Base-by-base conservation (phyloP, 2,113 vertebrate genomes). In the Leptobrachium ailaonicum region DNA sequence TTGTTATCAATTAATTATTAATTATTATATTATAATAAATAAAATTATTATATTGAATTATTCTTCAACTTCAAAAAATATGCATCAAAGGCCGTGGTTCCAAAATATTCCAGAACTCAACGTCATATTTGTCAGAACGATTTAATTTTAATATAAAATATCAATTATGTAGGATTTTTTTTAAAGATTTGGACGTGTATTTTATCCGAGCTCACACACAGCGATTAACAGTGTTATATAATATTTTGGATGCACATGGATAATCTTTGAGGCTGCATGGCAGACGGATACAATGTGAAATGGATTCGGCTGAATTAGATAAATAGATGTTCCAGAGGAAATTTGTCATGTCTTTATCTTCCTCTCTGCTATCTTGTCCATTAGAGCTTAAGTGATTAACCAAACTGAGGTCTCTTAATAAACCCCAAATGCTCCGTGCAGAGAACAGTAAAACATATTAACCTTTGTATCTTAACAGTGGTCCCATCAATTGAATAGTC, bases 391-490 rank as follows among this genome's bases (percentile, higher is more conserved):
- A 74, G 70, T 80, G 75, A 86, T 84, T 81, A 83, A 71, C 77
- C 62, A 73, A 64, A 78, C 71, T 71, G 67, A 82, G 54, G 9
- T 69, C 75, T 80, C 80, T 85, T 80, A 66, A 82, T 80, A 84
- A 84, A 78, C 66, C 56, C 44, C 13, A 80, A 69, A 71, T 69
- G 9, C 70, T 76, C 50, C 66, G 68, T 54, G 58, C 44, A 14
- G 73, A 66, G 71, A 70, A 64, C 72, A 83, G 66, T 79, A 80
- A 83, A 73, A 79, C 44, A 47, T 80, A 77, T 84, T 83, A 83
- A 83, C 77, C 77, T 79, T 41, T 83, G 82, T 77, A 72, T 82
- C 82, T 73, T 78, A 73, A 75, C 74, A 81, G 76, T 74, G 54
- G 47, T 73, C 47, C 60, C 40, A 73, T 83, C 82, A 71, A 82